Base-by-base conservation (phyloP, 2,113 vertebrate genomes). In the Limanda limanda region DNA sequence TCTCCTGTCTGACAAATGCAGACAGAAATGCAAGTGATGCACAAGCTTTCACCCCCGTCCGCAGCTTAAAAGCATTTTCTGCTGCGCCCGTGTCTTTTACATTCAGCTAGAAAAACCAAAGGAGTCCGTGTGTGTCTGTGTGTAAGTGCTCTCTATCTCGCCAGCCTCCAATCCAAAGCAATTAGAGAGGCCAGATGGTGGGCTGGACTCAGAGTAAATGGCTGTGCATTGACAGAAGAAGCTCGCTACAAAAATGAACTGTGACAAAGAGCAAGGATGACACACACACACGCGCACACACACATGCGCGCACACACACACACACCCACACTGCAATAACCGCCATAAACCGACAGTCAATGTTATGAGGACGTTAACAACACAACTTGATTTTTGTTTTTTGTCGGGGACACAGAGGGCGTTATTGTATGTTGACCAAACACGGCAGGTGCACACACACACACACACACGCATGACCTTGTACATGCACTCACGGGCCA, bases 161-260 rank as follows among this genome's bases (percentile, higher is more conserved):
- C 88, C 87, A 90, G 90, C 87, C 81, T 92, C 86, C 83, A 88
- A 94, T 93, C 92, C 93, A 91, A 93, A 94, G 92, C 94, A 94
- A 95, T 95, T 93, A 94, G 91, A 90, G 82, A 58, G 81, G 88
- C 90, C 94, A 95, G 94, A 93, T 94, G 94, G 94, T 90, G 88
- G 91, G 89, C 81, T 92, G 92, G 90, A 90, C 89, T 83, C 79
- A 0, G 86, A 87, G 87, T 88, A 92, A 91, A 92, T 89, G 88
- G 87, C 89, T 85, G 81, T 79, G 83, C 86, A 86, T 82, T 69
- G 89, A 91, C 87, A 86, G 85, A 90, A 89, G 86, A 89, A 72
- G 85, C 68, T 76, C 71, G 78, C 79, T 78, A 90, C 88, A 86
- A 88, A 90, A 87, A 86, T 77, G 45, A 86, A 90, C 87, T 83